phyloP scores from a whole-genome alignment of 2,797 vertebrate species.

The Tangara arthus region DNA sequence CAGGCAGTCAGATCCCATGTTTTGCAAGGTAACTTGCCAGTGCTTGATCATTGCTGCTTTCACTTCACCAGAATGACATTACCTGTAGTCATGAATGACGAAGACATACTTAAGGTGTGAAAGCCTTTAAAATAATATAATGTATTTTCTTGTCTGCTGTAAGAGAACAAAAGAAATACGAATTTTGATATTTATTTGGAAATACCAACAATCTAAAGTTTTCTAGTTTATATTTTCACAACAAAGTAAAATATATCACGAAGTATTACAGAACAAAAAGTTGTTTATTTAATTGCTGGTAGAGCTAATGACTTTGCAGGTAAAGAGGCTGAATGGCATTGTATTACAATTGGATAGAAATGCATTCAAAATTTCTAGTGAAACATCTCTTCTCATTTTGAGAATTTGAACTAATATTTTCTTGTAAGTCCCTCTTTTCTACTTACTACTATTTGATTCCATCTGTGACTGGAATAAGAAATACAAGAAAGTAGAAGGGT shows the following conservation, averaged over 20 bases:
- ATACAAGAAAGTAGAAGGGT: background rate
- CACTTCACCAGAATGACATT: background rate
- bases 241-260: background rate
- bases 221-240: background rate
- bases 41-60: background rate
- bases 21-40: background rate
- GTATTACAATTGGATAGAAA: background rate
- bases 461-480: background rate
- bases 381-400: background rate
- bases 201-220: background rate
- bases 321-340: background rate
- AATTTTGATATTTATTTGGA: background rate
- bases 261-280: background rate
- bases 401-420: background rate
- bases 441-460: background rate
- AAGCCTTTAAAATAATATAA: background rate
- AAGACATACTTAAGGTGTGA: background rate
- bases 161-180: background rate
- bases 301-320: background rate
- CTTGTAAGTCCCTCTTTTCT: background rate
- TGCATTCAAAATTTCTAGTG: background rate
- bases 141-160: background rate
- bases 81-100: background rate
- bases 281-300: background rate
- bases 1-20: background rate